Percentiles rank a stretch among this genome's conserved stretches.
Conservation (phyloP, 2,113 vertebrate genomes). For the Oxyruncus cristatus region DNA sequence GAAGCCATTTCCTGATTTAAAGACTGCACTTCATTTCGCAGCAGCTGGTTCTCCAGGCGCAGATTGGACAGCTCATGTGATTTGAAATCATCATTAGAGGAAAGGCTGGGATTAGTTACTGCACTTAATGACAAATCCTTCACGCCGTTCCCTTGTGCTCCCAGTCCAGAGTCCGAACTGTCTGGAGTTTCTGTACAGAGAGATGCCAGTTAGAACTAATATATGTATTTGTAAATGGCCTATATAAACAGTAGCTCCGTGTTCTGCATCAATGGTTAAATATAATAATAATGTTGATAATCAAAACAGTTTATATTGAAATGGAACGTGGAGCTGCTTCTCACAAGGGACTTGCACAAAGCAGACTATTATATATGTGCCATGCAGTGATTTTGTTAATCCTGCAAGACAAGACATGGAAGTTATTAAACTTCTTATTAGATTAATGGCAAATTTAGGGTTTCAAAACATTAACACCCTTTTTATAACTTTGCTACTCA, state of each 20-base stretch:
- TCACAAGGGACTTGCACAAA: not conserved
- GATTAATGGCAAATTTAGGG: not conserved
- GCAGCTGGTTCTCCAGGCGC: conserved; percentile 93
- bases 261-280: not conserved
- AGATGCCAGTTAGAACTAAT: not conserved
- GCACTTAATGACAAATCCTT: conserved; percentile 31
- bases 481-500: not conserved
- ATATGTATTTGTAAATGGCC: not conserved
- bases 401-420: not conserved
- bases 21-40: conserved; percentile 91
- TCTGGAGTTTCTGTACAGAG: conserved; percentile 74
- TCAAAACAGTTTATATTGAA: not conserved
- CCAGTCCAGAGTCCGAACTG: conserved; percentile 79
- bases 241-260: not conserved
- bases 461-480: not conserved
- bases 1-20: conserved; percentile 98
- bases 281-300: not conserved
- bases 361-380: not conserved
- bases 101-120: conserved; percentile 43
- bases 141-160: conserved; percentile 50
- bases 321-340: not conserved
- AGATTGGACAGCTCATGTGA: conserved; percentile 91
- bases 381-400: not conserved
- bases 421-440: not conserved
- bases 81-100: conserved; percentile 56